A percentile compares a stretch with the other conserved stretches of the same genome.
These are phyloP conservation scores for Thereva unica DNA, from an alignment of 2,888 invertebrate genomes.

Conservation along the genomic window DNA sequence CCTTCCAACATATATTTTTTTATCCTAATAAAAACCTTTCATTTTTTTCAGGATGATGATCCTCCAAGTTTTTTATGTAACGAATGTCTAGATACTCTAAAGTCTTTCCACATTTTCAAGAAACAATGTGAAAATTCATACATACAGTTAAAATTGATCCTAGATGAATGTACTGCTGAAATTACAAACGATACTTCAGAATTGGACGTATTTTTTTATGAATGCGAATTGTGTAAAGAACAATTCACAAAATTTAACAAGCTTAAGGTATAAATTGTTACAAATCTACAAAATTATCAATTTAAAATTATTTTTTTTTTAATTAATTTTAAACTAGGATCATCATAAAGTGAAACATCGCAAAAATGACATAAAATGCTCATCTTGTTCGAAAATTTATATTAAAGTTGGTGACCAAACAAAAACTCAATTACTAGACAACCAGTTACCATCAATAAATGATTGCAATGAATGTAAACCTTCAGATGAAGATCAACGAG, in stretches of 20 bases:
- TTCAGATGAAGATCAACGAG: slow-evolving; percentile 46
- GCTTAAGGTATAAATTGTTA: slow-evolving; percentile 36
- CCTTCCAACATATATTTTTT: background rate
- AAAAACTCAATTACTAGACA: background rate
- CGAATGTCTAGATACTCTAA: slow-evolving; percentile 50
- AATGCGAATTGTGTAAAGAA: background rate
- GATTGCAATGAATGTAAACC: slow-evolving; percentile 60
- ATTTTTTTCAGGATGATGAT: slow-evolving; percentile 50
- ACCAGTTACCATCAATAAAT: slow-evolving; percentile 27
- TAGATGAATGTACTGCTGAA: slow-evolving; percentile 41
- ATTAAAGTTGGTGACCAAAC: slow-evolving; percentile 49
- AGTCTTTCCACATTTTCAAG: slow-evolving; percentile 53
- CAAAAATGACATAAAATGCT: slow-evolving; percentile 50
- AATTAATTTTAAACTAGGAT: background rate
- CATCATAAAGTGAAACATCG: slow-evolving; percentile 46
- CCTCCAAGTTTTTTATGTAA: slow-evolving; percentile 55
- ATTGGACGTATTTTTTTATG: background rate
- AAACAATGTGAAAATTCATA: slow-evolving; percentile 54
- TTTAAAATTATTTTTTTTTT: background rate
- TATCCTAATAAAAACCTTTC: background rate
- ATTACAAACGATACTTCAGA: background rate
- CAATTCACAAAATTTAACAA: no score
- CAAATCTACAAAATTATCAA: background rate
- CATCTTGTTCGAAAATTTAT: slow-evolving; percentile 58
- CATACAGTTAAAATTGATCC: slow-evolving; percentile 48